Evolutionary conservation across 2,888 invertebrate species (phyloP), one percentile per base, ranked within the genome.

Genomic region (Oligia fasciuncula): DNA sequence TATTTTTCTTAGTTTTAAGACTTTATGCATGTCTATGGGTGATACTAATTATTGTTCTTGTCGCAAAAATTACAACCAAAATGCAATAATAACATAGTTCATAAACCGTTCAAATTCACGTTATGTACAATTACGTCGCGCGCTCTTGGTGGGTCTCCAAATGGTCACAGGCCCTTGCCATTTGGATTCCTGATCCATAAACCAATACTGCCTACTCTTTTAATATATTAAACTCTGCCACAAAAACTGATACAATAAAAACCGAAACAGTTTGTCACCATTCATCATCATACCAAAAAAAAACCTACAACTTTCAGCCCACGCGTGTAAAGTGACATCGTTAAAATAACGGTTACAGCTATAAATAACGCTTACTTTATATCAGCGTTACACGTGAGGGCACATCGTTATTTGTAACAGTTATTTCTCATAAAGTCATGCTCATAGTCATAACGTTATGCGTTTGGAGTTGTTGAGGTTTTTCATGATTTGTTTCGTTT

Each of bases 361-460:
- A 82, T 89, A 88, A 90, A 90, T 89, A 88, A 89, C 84, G 68
- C 51, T 83, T 81, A 82, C 75, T 79, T 88, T 85, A 84, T 89
- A 89, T 89, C 89, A 85, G 83, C 29, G 81, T 88, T 83, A 90
- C 90, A 80, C 89, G 83, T 78, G 89, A 85, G n/a, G 67, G 84
- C 73, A 84, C 89, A 85, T 78, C 78, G 80, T 85, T 90, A 80
- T 88, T 85, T 90, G 81, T 87, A 81, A 81, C 87, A 74, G 85
- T 85, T 86, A 88, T 87, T 80, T 76, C 78, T 81, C 88, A 76
- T 86, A 80, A 77, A 77, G 40, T 40, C 69, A n/a, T 65, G 63
- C 71, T 63, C n/a, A 76, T 63, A 79, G 57, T 49, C 77, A 76
- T 83, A 82, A 72, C 63, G 71, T 68, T 74, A 51, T 77, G 65